phyloP scores from a whole-genome alignment of 2,797 vertebrate genomes.

The Danio jaintianensis region DNA sequence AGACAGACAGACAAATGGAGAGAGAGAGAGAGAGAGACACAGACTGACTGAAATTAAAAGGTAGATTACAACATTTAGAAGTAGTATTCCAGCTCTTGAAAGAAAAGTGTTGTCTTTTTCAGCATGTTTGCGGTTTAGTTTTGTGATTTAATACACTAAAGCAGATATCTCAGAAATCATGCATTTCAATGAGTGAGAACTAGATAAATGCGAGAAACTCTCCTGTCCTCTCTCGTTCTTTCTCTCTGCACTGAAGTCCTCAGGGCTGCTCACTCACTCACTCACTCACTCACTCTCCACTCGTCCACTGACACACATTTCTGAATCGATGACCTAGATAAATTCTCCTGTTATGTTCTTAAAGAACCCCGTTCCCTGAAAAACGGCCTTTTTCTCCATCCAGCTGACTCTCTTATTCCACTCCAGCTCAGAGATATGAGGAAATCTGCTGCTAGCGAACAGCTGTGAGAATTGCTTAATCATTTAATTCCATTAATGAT shows the following conservation, averaged over 20 bases:
- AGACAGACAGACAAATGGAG: too few species aligned
- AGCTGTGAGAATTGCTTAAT: background rate
- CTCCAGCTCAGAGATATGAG: background rate
- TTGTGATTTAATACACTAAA: background rate
- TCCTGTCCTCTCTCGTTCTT: constrained; percentile 32
- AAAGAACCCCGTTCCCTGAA: background rate
- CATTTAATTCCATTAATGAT: background rate
- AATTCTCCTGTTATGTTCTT: constrained; percentile 36
- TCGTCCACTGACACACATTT: constrained; percentile 77
- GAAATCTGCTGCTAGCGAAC: background rate
- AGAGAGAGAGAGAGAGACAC: too few species aligned
- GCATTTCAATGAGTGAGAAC: background rate
- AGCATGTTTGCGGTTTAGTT: background rate
- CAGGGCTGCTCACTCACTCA: constrained; percentile 30
- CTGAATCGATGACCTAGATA: constrained; percentile 75
- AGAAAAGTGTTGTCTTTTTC: too few species aligned
- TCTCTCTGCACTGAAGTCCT: background rate
- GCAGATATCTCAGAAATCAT: background rate
- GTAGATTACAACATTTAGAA: too few species aligned
- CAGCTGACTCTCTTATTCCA: constrained; percentile 5
- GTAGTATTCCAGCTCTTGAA: too few species aligned
- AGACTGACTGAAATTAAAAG: too few species aligned
- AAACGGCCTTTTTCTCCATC: constrained; percentile 2
- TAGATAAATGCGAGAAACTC: background rate
- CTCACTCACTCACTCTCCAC: constrained; percentile 42